Evolutionary conservation across 2,797 vertebrate genomes (phyloP), one percentile per base, ranked within the genome.

Genomic region (Hirundo rustica): DNA sequence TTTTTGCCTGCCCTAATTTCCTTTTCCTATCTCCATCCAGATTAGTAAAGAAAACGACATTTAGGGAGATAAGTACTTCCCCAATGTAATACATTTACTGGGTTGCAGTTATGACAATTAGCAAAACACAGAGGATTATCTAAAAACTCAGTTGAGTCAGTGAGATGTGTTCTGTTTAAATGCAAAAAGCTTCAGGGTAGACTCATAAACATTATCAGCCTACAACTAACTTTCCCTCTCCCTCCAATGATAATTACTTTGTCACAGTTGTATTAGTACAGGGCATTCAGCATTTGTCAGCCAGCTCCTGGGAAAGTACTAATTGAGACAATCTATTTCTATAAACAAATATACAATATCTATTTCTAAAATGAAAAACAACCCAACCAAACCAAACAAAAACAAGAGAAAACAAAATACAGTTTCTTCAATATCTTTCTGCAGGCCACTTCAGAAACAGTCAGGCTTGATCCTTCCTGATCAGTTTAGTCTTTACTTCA

Each of bases 1-100:
- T 76, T 94, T 91, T 90, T 75, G 50, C 70, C 73, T 68, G 15
- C 62, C 73, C 44, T 86, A 75, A 92, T 93, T 95, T 95, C 32
- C 70, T 90, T 88, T 73, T 61, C 36, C 54, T 86, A 51, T 86
- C 64, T 90, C 74, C 48, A 80, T 64, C 30, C 66, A 93, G 73
- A 95, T 86, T 90, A 88, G 54, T 72, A 86, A 90, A 91, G 32
- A 74, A 44, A 79, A 71, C 0, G 14, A 16, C n/a, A 32, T 94
- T 92, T 81, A 66, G 76, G 70, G 32, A 95, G 62, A 66, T 68
- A 78, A 91, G 23, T 58, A 45, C 15, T 71, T 90, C 29, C 47
- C 51, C 58, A 36, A 82, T 93, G 58, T 47, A 88, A 58, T 81
- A 64, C 3, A 16, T 92, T 83, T 85, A 89, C 20, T 16, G 20